Conservation (phyloP, 2,797 vertebrate genomes). For the Hybognathus amarus region DNA sequence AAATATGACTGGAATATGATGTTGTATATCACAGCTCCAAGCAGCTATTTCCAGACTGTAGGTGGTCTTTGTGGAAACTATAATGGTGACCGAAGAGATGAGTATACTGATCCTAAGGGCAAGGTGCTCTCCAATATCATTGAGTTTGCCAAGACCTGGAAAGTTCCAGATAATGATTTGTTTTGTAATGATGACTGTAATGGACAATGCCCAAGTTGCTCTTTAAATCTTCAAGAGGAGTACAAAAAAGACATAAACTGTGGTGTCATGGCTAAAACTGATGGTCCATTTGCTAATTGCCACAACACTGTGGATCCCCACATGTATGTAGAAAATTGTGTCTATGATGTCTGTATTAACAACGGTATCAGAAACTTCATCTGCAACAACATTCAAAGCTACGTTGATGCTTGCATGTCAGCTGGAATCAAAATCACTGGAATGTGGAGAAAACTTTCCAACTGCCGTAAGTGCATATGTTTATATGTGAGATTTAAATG, state of each 20-base stretch:
- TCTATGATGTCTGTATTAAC: constrained; percentile 65
- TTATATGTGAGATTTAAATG: background rate
- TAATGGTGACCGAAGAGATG: constrained; percentile 69
- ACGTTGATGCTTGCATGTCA: constrained; percentile 57
- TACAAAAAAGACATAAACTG: constrained; percentile 56
- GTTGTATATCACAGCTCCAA: constrained; percentile 72
- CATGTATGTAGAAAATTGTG: constrained; percentile 61
- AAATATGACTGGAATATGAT: constrained; percentile 79
- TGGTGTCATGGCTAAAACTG: constrained; percentile 56
- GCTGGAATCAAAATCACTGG: constrained; percentile 53
- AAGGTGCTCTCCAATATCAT: constrained; percentile 40
- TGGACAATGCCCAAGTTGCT: constrained; percentile 61
- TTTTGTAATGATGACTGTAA: constrained; percentile 63
- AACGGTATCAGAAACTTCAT: constrained; percentile 56
- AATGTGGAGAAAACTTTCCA: constrained; percentile 56
- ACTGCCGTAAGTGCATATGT: constrained; percentile 58
- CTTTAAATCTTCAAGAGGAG: constrained; percentile 46
- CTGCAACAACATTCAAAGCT: constrained; percentile 62
- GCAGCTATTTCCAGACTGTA: constrained; percentile 65
- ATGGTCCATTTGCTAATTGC: constrained; percentile 62
- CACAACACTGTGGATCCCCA: constrained; percentile 52
- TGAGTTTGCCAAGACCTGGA: constrained; percentile 67
- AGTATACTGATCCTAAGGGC: constrained; percentile 48
- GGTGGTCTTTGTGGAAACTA: constrained; percentile 83
- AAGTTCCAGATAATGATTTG: constrained; percentile 53